These are phyloP conservation scores for Anoplophora glabripennis DNA, from an alignment of 1,140 invertebrate species.

Conservation along the genomic window DNA sequence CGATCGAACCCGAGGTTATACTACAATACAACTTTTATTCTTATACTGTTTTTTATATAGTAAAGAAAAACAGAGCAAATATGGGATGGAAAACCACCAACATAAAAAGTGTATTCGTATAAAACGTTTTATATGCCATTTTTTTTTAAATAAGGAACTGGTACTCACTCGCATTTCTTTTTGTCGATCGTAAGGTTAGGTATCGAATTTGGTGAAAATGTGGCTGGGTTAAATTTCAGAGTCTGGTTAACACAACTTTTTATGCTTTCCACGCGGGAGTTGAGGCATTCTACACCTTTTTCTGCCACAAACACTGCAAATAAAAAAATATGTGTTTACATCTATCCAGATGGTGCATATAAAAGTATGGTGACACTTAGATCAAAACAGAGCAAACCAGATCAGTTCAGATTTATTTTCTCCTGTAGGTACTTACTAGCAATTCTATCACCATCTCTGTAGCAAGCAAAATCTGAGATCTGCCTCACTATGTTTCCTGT, in stretches of 20 bases:
- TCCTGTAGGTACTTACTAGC: conserved; percentile 61
- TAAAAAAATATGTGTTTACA: neutral
- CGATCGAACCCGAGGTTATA: no score
- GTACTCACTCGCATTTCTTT: conserved; percentile 39
- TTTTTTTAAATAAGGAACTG: no score
- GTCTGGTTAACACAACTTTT: conserved; percentile 37
- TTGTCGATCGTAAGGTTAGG: conserved; percentile 31
- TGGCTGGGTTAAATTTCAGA: conserved; percentile 26
- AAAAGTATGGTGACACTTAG: no score
- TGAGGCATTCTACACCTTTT: conserved; percentile 37
- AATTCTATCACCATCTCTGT: conserved; percentile 76
- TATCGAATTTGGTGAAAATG: conserved; percentile 17
- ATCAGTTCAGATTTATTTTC: no score
- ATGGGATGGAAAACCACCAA: no score
- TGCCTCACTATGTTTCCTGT: conserved; percentile 64
- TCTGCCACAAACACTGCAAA: conserved; percentile 45
- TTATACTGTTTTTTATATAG: no score
- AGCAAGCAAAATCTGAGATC: conserved; percentile 68
- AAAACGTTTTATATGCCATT: neutral
- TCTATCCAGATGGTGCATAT: no score
- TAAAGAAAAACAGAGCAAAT: no score
- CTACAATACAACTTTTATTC: no score
- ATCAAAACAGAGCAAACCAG: no score
- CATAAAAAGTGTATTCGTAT: no score
- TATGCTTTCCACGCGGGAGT: conserved; percentile 27